A percentile compares a stretch with the other conserved stretches of the same genome.
Conservation (phyloP, 1,140 invertebrate genomes). For the Scaptomyza pallida region DNA sequence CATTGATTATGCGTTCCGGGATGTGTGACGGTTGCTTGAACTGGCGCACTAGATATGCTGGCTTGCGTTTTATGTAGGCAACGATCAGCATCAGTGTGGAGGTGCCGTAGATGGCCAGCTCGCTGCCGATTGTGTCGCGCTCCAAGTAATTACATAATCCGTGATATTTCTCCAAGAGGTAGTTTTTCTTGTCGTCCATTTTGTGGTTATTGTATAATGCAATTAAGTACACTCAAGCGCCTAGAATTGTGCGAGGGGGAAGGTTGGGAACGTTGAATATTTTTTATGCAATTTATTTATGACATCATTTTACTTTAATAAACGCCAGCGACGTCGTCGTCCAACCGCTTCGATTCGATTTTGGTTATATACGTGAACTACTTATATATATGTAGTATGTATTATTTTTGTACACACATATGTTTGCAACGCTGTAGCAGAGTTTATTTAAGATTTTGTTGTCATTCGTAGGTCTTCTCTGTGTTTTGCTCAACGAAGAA, state of each 20-base stretch:
- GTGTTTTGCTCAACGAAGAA: slow-evolving; percentile 53
- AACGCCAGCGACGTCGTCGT: slow-evolving; percentile 31
- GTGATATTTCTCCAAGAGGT: slow-evolving; percentile 63
- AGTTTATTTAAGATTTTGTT: slow-evolving; percentile 60
- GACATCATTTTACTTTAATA: slow-evolving; percentile 62
- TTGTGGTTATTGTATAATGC: slow-evolving; percentile 1
- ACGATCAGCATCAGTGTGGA: slow-evolving; percentile 69
- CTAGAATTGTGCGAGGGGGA: slow-evolving; percentile 56
- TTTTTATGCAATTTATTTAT: slow-evolving; percentile 55
- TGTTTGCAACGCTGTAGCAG: slow-evolving; percentile 36
- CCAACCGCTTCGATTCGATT: slow-evolving; percentile 33
- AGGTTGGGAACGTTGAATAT: slow-evolving; percentile 32
- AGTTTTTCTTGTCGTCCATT: slow-evolving; percentile 57
- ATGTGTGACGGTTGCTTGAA: slow-evolving; percentile 81
- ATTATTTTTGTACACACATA: slow-evolving; percentile 37
- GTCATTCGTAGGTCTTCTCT: slow-evolving; percentile 42
- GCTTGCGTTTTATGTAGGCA: slow-evolving; percentile 77
- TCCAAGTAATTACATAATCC: slow-evolving; percentile 81
- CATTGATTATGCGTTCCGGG: slow-evolving; percentile 75
- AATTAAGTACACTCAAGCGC: slow-evolving; percentile 56
- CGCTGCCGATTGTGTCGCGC: slow-evolving; percentile 71
- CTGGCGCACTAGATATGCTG: slow-evolving; percentile 76
- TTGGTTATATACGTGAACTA: slow-evolving; percentile 31
- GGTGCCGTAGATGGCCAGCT: slow-evolving; percentile 71
- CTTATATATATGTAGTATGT: slow-evolving; percentile 40